Conservation (phyloP, 2,113 vertebrate genomes). For the Oncorhynchus mykiss region DNA sequence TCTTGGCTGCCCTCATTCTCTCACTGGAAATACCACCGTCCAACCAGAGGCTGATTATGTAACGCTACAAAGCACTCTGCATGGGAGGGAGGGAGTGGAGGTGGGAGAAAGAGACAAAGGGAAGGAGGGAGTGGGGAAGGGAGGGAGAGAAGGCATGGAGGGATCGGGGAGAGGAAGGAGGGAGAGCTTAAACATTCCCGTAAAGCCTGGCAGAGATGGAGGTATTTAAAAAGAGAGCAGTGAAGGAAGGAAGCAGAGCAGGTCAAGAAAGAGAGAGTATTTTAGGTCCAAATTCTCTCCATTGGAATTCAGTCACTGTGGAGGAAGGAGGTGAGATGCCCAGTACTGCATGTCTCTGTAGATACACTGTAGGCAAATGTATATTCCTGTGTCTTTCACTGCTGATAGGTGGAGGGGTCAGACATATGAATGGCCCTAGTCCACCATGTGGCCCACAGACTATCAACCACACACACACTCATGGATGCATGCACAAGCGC, state of each 20-base stretch:
- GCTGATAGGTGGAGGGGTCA: too few species aligned
- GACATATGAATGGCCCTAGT: too few species aligned
- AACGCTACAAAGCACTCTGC: constrained; percentile 51
- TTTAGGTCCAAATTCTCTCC: not conserved
- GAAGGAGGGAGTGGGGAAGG: not conserved
- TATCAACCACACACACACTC: too few species aligned
- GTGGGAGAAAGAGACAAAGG: too few species aligned
- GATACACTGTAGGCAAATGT: not conserved
- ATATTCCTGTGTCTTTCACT: too few species aligned
- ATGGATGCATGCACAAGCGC: too few species aligned
- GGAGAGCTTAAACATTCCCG: constrained; percentile 35
- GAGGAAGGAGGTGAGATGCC: not conserved
- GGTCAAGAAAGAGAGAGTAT: constrained; percentile 7
- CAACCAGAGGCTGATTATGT: constrained; percentile 47
- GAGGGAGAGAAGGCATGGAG: not conserved
- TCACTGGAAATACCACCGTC: too few species aligned
- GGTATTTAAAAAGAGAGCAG: constrained; percentile 17
- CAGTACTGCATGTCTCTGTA: not conserved
- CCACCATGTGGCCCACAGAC: too few species aligned
- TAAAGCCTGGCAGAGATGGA: constrained; percentile 36
- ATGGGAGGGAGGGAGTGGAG: constrained; percentile 8
- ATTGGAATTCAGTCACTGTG: constrained; percentile 11
- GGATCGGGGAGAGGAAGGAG: not conserved
- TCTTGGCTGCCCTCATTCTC: too few species aligned
- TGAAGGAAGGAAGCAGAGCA: not conserved